Percentiles rank a stretch among this genome's conserved stretches.
These are phyloP conservation scores for Gobio occitaniae DNA, from an alignment of 2,797 vertebrate species.

Conservation along the genomic window DNA sequence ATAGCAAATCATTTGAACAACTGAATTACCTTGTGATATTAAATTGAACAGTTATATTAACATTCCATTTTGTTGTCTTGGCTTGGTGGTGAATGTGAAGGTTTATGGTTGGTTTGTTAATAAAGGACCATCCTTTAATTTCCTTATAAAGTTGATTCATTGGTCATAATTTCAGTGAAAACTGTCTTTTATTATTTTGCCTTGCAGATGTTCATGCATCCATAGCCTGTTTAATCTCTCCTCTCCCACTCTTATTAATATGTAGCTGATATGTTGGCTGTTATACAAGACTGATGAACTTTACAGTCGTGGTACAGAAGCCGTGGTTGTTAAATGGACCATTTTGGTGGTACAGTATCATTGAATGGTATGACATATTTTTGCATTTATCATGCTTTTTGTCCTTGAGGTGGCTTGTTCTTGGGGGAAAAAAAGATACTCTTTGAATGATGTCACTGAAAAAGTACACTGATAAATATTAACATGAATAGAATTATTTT, in stretches of 20 bases:
- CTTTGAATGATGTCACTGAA: background rate
- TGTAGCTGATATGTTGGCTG: background rate
- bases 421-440: background rate
- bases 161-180: background rate
- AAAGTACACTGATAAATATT: background rate
- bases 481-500: background rate
- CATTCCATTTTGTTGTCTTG: background rate
- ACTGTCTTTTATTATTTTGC: background rate
- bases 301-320: background rate
- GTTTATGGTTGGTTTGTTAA: conserved; percentile 12
- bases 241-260: background rate
- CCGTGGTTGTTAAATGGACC: background rate
- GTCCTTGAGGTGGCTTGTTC: too few relatives aligned
- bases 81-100: background rate
- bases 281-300: background rate
- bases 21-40: background rate
- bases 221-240: background rate
- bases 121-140: background rate
- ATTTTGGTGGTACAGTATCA: background rate
- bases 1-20: background rate
- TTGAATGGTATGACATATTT: background rate
- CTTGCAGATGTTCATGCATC: background rate
- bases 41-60: background rate
- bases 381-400: background rate
- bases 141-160: background rate